These are phyloP conservation scores for Morus bassanus DNA, from an alignment of 2,797 vertebrate genomes.

Conservation along the genomic window DNA sequence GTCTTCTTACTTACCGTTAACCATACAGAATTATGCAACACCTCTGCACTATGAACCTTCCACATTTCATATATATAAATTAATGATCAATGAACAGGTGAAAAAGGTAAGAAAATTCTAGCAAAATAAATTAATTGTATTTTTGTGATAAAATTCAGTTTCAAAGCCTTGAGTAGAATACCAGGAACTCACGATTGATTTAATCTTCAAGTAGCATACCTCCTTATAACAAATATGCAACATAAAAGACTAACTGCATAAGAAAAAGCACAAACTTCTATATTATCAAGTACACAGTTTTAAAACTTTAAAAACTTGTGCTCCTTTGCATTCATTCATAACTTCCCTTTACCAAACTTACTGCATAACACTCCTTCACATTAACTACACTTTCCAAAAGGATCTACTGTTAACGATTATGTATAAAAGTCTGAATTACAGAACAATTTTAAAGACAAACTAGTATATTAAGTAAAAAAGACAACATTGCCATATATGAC, in stretches of 20 bases:
- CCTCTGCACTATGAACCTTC: not conserved
- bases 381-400: not conserved
- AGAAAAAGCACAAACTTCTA: not conserved
- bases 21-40: not conserved
- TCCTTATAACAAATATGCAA: not conserved
- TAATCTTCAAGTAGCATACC: not conserved
- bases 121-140: not conserved
- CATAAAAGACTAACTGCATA: accelerated
- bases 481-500: too few relatives aligned
- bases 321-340: not conserved
- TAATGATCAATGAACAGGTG: not conserved
- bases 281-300: not conserved
- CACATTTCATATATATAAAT: not conserved
- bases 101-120: not conserved
- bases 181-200: not conserved
- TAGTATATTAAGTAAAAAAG: not conserved
- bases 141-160: not conserved
- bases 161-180: not conserved
- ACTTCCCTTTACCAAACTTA: not conserved
- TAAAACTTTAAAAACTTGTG: not conserved
- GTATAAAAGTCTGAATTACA: not conserved
- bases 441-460: not conserved
- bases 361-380: not conserved
- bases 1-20: not conserved
- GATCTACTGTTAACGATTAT: not conserved